Evolutionary conservation across 2,113 vertebrate species (phyloP), one percentile per base, ranked within the genome.

Genomic region (Capreolus pygargus): DNA sequence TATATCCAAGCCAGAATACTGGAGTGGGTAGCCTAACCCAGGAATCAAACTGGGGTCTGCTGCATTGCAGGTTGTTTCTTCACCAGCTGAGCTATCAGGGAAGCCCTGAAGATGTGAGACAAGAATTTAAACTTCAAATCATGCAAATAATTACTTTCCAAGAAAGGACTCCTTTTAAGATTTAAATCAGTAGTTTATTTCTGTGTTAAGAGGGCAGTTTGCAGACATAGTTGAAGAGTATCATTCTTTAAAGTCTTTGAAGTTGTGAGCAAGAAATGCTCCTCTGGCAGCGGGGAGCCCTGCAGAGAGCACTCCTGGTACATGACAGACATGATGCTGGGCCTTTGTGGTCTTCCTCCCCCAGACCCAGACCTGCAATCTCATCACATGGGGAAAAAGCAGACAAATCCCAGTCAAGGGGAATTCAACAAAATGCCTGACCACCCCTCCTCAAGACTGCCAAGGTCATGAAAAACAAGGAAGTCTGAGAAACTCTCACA

Each of bases 91-190:
- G 67, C 36, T 74, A 39, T 74, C 67, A 39, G 67, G 67, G 5
- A 39, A 39, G 10, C 67, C 67, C 98, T 98, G 96, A 98, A 98
- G 98, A 98, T 97, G 95, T 97, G 98, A 99, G 97, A 89, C n/a
- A 33, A 98, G 98, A 98, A 98, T 98, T 98, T 98, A 97, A 98
- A 97, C 57, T 74, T 86, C 36, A 97, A 95, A 97, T 97, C 27
- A 36, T 25, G 23, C 45, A 98, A 97, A 98, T 91, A 95, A 98
- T 92, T 98, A 98, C 97, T 98, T 98, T 94, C 95, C 94, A 89
- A 98, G 96, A 98, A 98, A 97, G 10, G 97, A 94, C 94, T 91
- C 84, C 86, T 96, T 98, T 95, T 93, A 61, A 97, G 97, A 97
- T 97, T 79, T 97, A 96, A 98, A 70, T 94, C 76, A 97, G 76